Percentiles rank a stretch among this genome's conserved stretches.
phyloP scores from a whole-genome alignment of 2,888 invertebrate species.

The Osmoderma eremita region DNA sequence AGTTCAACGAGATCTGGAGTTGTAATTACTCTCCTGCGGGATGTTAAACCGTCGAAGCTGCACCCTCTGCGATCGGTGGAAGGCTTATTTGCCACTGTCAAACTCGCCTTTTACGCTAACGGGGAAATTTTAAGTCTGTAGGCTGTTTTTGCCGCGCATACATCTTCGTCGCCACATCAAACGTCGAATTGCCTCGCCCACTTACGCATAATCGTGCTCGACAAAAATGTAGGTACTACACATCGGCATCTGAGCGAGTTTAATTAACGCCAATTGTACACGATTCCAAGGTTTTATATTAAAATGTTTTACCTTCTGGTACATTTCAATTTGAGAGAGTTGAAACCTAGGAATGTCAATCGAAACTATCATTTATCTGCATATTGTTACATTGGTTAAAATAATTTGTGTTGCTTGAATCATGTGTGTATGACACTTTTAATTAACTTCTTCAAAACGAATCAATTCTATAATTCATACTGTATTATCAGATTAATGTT shows the following conservation, averaged over 20 bases:
- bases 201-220: not conserved
- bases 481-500: too few relatives aligned
- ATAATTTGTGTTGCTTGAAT: too few relatives aligned
- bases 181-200: not conserved
- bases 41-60: conserved; percentile 29
- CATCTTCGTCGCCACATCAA: not conserved
- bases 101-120: conserved; percentile 9
- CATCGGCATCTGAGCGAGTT: conserved; percentile 7
- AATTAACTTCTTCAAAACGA: too few relatives aligned
- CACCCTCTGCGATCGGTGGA: conserved; percentile 11
- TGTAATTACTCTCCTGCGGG: conserved; percentile 40
- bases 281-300: conserved; percentile 35
- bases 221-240: not conserved
- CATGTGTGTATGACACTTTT: too few relatives aligned
- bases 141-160: conserved; percentile 13
- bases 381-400: conserved; percentile 23
- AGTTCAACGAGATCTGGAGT: conserved; percentile 40
- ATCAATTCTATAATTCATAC: too few relatives aligned
- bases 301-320: conserved; percentile 16
- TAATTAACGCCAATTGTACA: conserved; percentile 27
- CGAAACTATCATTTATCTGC: conserved; percentile 16
- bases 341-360: conserved; percentile 7
- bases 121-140: conserved; percentile 1
- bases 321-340: conserved; percentile 23
- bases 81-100: conserved; percentile 25